Base-by-base conservation (phyloP, 2,797 vertebrate species). In the Otolemur crassicaudatus region DNA sequence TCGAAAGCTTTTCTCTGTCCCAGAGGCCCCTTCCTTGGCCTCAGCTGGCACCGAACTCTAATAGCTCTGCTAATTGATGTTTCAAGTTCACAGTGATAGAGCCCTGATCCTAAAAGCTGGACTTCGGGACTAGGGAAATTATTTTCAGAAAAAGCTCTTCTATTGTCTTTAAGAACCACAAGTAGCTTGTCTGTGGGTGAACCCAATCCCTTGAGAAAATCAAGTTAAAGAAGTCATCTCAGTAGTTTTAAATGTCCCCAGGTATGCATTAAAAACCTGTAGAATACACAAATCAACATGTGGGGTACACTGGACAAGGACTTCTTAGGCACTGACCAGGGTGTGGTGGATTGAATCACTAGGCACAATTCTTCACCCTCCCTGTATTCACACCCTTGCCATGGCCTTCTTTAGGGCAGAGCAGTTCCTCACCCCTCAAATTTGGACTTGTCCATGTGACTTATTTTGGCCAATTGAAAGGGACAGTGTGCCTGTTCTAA, bases 41-140 rank as follows among this genome's bases (percentile, higher is more conserved):
- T 65, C 10, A 7, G 13, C 73, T 22, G 53, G 29, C 60, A 40
- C 25, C 11, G 60, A 34, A 14, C 31, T 3, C 46, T 91, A 79
- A 85, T 70, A 63, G 76, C 56, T 67, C 67, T 75, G 67, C 49
- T 96, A 56, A 96, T 96, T 46, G 7, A 69, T 29, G 14, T 61
- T 72, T 84, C 60, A 10, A 13, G n/a, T 22, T 29, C 58, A 0
- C 0, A 0, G 34, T 19, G 72, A 80, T 31, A 43, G 81, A 85
- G 80, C 12, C 13, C 9, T 65, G 5, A 34, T 56, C 80, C 53
- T 69, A 43, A 92, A 90, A 92, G 49, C 61, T 31, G 7, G 1
- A 49, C 49, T 53, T 89, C 63, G 10, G 23, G 40, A 75, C 70
- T 69, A 61, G 16, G 3, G 7, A 31, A 67, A 27, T 40, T 40